phyloP scores from a whole-genome alignment of 1,140 invertebrate genomes.

The Drosophila ficusphila region DNA sequence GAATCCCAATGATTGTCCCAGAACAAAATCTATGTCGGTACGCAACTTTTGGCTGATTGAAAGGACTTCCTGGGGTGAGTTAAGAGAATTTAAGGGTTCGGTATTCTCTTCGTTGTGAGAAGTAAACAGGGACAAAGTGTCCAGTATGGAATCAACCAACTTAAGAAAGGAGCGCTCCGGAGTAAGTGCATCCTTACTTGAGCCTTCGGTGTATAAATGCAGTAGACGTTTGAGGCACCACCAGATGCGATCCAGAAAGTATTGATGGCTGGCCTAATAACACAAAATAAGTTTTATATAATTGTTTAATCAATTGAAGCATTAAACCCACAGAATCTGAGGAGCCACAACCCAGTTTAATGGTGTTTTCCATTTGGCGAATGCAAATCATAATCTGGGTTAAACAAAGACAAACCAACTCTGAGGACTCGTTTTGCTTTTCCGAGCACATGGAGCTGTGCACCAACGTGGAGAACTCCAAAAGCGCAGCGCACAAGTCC shows the following conservation, averaged over 20 bases:
- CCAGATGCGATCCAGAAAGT: conserved; percentile 72
- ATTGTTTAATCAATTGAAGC: neutral
- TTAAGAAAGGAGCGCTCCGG: conserved; percentile 55
- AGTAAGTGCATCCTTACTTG: neutral
- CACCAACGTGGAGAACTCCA: conserved; percentile 45
- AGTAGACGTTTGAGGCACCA: conserved; percentile 63
- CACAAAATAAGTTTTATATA: neutral
- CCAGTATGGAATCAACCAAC: conserved; percentile 58
- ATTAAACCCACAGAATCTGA: conserved; percentile 34
- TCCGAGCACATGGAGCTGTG: conserved; percentile 44
- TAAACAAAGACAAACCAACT: conserved; percentile 68
- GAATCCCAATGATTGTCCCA: conserved; percentile 72
- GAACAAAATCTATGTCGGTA: conserved; percentile 51
- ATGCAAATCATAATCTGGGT: conserved; percentile 73
- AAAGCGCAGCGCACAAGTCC: conserved; percentile 73
- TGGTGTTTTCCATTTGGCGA: conserved; percentile 59
- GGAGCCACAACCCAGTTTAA: conserved; percentile 44
- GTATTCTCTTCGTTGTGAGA: conserved; percentile 37
- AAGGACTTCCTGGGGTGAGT: conserved; percentile 10
- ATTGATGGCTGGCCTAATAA: conserved; percentile 61
- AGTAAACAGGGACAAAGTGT: conserved; percentile 49
- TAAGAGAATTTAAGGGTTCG: neutral
- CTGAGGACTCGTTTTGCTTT: conserved; percentile 36
- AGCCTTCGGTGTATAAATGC: conserved; percentile 1
- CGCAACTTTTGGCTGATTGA: conserved; percentile 52